phyloP scores from a whole-genome alignment of 2,888 invertebrate species.

The Phasia obesa region DNA sequence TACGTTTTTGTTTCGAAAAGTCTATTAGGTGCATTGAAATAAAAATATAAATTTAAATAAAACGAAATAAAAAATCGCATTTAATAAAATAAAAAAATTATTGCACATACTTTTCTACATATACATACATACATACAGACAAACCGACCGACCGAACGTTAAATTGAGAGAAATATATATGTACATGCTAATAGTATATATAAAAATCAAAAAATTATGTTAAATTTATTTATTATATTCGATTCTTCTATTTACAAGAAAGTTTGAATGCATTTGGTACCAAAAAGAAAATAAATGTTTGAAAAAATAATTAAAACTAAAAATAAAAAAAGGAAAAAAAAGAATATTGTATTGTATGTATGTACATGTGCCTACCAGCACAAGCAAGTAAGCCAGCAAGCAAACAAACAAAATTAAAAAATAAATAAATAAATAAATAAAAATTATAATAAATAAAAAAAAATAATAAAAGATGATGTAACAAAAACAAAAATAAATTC shows the following conservation, averaged over 20 bases:
- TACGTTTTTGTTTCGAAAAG: conserved; percentile 31
- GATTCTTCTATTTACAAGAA: not conserved
- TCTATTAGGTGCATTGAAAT: conserved; percentile 52
- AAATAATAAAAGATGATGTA: conserved; percentile 27
- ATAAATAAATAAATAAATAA: conserved; percentile 17
- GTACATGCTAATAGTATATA: not conserved
- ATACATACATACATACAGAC: conserved; percentile 27
- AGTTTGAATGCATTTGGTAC: conserved; percentile 17
- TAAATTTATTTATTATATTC: not conserved
- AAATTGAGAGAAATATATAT: conserved; percentile 3
- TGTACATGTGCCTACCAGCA: conserved; percentile 60
- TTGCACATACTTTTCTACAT: conserved; percentile 45
- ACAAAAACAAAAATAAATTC: conserved; percentile 70
- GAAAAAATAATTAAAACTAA: not conserved
- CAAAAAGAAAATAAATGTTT: conserved; percentile 5
- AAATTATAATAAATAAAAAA: conserved; percentile 22
- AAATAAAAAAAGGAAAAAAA: no score
- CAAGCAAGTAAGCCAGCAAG: conserved; percentile 59
- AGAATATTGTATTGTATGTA: conserved; percentile 40
- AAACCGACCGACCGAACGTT: not conserved
- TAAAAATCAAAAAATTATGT: not conserved
- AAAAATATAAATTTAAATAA: conserved; percentile 36
- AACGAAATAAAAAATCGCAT: conserved; percentile 42
- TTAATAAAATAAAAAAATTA: conserved; percentile 47
- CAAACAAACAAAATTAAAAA: conserved; percentile 59